Conservation (phyloP, 1,140 invertebrate genomes). For the Tenebrio molitor region DNA sequence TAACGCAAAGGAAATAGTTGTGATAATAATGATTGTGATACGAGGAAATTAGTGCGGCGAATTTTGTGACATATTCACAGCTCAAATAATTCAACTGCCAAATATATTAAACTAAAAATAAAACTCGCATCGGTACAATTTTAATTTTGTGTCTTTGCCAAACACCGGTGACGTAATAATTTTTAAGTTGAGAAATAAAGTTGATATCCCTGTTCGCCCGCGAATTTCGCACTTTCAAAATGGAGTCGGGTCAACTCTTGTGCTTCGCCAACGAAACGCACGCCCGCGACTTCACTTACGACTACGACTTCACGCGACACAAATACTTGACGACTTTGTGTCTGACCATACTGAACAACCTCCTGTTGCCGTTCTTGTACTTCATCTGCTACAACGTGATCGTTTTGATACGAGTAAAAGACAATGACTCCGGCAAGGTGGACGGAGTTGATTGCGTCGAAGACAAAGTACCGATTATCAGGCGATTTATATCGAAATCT, state of each 20-base stretch:
- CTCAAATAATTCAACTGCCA: slow-evolving; percentile 43
- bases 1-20: not conserved
- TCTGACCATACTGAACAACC: not conserved
- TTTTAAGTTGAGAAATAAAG: slow-evolving; percentile 11
- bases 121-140: slow-evolving; percentile 33
- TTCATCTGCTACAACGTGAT: slow-evolving; percentile 1
- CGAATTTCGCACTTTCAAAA: slow-evolving; percentile 1
- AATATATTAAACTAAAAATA: slow-evolving; percentile 50
- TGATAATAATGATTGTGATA: not conserved
- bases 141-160: slow-evolving; percentile 37
- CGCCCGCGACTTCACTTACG: not conserved
- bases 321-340: not conserved
- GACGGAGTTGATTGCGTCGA: not conserved
- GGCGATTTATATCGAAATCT: not conserved
- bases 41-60: slow-evolving; percentile 11
- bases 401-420: not conserved
- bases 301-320: not conserved
- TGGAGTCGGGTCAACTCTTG: not conserved
- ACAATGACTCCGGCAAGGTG: not conserved
- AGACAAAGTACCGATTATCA: not conserved
- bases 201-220: not conserved
- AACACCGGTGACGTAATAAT: slow-evolving; percentile 18
- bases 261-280: slow-evolving; percentile 28
- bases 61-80: slow-evolving; percentile 22
- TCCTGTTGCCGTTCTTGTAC: slow-evolving; percentile 10